Evolutionary conservation across 2,113 vertebrate genomes (phyloP).

Genomic region (Dicerorhinus sumatrensis): DNA sequence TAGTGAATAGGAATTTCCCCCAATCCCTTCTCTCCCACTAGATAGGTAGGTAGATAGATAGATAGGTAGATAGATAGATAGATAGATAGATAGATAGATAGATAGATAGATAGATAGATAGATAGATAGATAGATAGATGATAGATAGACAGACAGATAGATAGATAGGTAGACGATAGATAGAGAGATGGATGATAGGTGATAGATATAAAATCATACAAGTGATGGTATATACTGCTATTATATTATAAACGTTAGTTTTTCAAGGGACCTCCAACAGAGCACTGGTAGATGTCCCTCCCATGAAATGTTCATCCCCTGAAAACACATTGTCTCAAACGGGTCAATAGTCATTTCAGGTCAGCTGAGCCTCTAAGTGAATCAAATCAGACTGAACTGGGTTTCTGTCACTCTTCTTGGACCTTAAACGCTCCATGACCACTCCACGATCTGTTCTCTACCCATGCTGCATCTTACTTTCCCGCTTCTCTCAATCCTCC

Average conservation of each 20-base stretch:
- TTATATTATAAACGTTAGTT: neutral
- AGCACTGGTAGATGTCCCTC: neutral
- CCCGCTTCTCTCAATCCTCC: neutral
- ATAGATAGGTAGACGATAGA: neutral
- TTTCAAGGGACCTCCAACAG: neutral
- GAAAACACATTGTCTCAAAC: neutral
- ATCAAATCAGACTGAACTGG: neutral
- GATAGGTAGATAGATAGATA: neutral
- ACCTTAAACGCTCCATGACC: neutral
- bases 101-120: neutral
- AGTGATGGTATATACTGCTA: neutral
- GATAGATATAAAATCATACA: neutral
- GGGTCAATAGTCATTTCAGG: neutral
- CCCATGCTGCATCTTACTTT: neutral
- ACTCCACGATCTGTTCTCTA: neutral
- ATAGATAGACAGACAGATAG: neutral
- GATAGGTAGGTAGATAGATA: neutral
- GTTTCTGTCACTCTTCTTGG: slow-evolving; percentile 8
- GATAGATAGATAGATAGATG: neutral
- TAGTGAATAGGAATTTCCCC: neutral
- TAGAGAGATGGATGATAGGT: neutral
- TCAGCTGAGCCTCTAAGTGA: neutral
- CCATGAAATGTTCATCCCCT: neutral
- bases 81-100: too few relatives aligned
- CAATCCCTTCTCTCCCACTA: neutral